These are phyloP conservation scores for Lasioglossum morio DNA, from an alignment of 2,888 invertebrate genomes.

Conservation along the genomic window DNA sequence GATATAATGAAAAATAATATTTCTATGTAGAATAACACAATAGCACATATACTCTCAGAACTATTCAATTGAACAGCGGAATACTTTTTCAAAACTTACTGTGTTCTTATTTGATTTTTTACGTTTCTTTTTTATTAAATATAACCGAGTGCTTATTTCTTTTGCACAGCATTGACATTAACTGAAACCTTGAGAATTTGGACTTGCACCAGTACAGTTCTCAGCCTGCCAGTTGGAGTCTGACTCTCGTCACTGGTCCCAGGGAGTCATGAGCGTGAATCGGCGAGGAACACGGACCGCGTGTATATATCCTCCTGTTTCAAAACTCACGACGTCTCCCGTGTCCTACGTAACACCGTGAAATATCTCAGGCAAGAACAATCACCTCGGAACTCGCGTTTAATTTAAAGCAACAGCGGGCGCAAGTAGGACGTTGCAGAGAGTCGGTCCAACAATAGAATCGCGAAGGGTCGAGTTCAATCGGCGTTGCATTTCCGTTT, in stretches of 20 bases:
- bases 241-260: neutral
- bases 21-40: too few relatives aligned
- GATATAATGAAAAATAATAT: too few relatives aligned
- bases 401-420: neutral
- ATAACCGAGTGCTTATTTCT: too few relatives aligned
- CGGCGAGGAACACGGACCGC: neutral
- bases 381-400: neutral
- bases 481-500: slow-evolving; percentile 34
- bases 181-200: too few relatives aligned
- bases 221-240: neutral
- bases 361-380: neutral
- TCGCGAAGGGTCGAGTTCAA: slow-evolving; percentile 16
- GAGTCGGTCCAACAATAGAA: slow-evolving; percentile 19
- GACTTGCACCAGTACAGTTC: too few relatives aligned
- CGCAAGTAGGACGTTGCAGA: slow-evolving; percentile 24
- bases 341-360: slow-evolving; percentile 30
- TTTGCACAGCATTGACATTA: too few relatives aligned
- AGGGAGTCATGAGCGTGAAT: neutral
- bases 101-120: too few relatives aligned
- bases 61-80: too few relatives aligned
- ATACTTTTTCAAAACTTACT: too few relatives aligned
- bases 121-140: too few relatives aligned
- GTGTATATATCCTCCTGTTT: slow-evolving; percentile 5
- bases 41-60: too few relatives aligned
- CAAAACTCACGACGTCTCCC: neutral